phyloP scores from a whole-genome alignment of 2,888 invertebrate genomes.

The Rhyacophila evoluta region DNA sequence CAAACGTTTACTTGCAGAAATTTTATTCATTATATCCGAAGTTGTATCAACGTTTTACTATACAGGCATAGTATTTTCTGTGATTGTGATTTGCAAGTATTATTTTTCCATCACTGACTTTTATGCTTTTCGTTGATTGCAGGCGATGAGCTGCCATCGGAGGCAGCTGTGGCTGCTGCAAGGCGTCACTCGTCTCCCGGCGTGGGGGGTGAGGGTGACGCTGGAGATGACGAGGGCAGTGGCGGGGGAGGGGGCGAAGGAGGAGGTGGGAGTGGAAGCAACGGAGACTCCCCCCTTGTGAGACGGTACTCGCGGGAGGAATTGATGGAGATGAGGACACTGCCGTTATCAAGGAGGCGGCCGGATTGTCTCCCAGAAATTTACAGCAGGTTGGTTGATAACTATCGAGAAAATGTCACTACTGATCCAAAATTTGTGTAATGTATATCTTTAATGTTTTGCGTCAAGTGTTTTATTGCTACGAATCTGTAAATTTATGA shows the following conservation, averaged over 20 bases:
- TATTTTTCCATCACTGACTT: no score
- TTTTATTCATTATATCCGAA: no score
- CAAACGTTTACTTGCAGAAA: no score
- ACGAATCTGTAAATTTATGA: no score
- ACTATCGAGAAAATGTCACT: no score
- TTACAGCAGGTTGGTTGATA: constrained; percentile 19
- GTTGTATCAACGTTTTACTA: no score
- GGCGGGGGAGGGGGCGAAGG: constrained; percentile 58
- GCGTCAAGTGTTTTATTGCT: no score
- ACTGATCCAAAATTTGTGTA: no score
- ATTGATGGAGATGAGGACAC: constrained; percentile 78
- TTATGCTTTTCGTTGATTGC: no score
- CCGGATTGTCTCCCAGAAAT: constrained; percentile 71
- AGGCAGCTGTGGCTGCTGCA: constrained; percentile 60
- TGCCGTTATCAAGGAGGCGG: constrained; percentile 77
- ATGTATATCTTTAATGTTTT: no score
- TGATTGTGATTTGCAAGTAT: no score
- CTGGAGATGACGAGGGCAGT: constrained; percentile 57
- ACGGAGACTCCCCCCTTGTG: constrained; percentile 57
- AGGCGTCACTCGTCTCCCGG: constrained; percentile 59
- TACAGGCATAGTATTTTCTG: no score
- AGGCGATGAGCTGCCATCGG: constrained; percentile 53
- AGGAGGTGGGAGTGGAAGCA: background rate
- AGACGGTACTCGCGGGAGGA: constrained; percentile 76
- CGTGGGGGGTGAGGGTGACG: constrained; percentile 52